A percentile compares a stretch with the other conserved stretches of the same genome.
These are phyloP conservation scores for Scylla paramamosain DNA, from an alignment of 1,140 invertebrate genomes.

Conservation along the genomic window DNA sequence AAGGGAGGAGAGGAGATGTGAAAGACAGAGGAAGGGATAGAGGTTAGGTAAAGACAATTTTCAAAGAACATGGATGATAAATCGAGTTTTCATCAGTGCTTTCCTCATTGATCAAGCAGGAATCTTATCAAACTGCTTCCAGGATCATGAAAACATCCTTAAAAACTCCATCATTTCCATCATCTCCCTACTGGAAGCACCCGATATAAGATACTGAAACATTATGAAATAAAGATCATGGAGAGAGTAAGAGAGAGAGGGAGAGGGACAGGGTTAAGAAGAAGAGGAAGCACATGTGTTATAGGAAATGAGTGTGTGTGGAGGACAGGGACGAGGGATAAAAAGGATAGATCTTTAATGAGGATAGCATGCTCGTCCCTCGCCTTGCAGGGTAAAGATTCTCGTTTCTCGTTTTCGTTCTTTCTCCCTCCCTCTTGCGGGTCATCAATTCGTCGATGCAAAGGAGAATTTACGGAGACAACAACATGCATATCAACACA, in stretches of 20 bases:
- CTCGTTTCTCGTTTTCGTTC: neutral
- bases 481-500: conserved; percentile 63
- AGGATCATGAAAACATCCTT: too few relatives aligned
- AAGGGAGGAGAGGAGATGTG: conserved; percentile 17
- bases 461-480: conserved; percentile 55
- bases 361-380: neutral
- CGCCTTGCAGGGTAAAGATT: neutral
- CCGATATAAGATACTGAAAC: too few relatives aligned
- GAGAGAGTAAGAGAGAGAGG: conserved; percentile 31
- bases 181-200: too few relatives aligned
- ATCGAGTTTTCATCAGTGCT: too few relatives aligned
- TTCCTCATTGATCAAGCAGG: too few relatives aligned
- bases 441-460: conserved; percentile 52
- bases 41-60: too few relatives aligned
- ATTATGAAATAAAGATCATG: neutral
- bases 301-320: too few relatives aligned
- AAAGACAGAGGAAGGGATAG: neutral
- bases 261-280: neutral
- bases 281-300: neutral
- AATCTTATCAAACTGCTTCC: too few relatives aligned
- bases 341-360: too few relatives aligned
- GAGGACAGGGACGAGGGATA: too few relatives aligned
- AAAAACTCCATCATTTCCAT: too few relatives aligned
- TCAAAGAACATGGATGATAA: neutral
- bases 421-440: neutral